Evolutionary conservation across 2,797 vertebrate species (phyloP).

Genomic region (Simalia tracyae): DNA sequence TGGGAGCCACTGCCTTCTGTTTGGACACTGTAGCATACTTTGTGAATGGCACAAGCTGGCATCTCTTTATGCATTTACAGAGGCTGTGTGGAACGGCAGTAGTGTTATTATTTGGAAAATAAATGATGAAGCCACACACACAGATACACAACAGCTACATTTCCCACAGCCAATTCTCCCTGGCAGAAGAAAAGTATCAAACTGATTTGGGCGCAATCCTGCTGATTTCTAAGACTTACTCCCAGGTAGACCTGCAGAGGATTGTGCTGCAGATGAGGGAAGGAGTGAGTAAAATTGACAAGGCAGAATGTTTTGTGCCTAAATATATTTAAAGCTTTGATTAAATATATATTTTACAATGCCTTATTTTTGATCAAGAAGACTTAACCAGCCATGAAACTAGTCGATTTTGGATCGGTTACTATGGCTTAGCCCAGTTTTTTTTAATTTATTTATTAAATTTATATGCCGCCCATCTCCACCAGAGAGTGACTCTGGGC

Average conservation of each 20-base stretch:
- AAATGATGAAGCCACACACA: not conserved
- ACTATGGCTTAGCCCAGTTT: not conserved
- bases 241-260: not conserved
- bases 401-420: not conserved
- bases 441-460: too few species aligned
- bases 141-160: not conserved
- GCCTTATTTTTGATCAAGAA: not conserved
- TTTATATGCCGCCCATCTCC: too few species aligned
- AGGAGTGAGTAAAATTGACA: not conserved
- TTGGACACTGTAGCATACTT: not conserved
- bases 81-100: not conserved
- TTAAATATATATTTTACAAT: not conserved
- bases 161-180: not conserved
- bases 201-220: not conserved
- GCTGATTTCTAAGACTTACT: not conserved
- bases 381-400: not conserved
- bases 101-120: not conserved
- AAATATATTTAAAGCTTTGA: not conserved
- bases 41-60: not conserved
- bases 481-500: too few species aligned
- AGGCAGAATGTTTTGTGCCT: not conserved
- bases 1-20: not conserved
- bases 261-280: not conserved
- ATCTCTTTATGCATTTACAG: not conserved
- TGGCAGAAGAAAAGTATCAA: not conserved